phyloP scores from a whole-genome alignment of 2,113 vertebrate genomes.

The Muscicapa adusta region DNA sequence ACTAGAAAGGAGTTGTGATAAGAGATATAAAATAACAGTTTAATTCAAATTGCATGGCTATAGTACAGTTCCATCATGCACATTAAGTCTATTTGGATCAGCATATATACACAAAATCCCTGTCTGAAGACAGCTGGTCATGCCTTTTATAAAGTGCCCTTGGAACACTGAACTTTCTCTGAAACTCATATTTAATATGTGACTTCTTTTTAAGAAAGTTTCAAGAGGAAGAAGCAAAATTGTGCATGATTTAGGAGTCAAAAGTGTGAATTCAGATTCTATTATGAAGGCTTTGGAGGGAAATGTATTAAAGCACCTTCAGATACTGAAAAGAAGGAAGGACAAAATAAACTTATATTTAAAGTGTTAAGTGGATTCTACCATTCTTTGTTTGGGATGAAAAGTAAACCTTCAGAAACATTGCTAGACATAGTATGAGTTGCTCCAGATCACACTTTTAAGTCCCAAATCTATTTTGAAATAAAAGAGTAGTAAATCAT shows the following conservation, averaged over 20 bases:
- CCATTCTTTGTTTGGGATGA: background rate
- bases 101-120: background rate
- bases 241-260: background rate
- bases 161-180: background rate
- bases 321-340: background rate
- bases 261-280: background rate
- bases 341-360: background rate
- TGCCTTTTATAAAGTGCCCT: background rate
- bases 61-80: background rate
- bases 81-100: background rate
- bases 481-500: background rate
- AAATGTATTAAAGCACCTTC: background rate
- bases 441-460: background rate
- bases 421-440: background rate
- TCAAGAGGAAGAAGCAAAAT: background rate
- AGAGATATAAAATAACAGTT: background rate
- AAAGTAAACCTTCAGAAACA: background rate
- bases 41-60: background rate
- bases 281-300: background rate
- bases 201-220: background rate
- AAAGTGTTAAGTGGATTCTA: background rate
- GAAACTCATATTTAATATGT: background rate
- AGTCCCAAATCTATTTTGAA: background rate
- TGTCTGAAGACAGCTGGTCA: background rate
- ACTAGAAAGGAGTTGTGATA: background rate